Base-by-base conservation (phyloP, 2,113 vertebrate species). In the Anarhynchus alexandrinus region DNA sequence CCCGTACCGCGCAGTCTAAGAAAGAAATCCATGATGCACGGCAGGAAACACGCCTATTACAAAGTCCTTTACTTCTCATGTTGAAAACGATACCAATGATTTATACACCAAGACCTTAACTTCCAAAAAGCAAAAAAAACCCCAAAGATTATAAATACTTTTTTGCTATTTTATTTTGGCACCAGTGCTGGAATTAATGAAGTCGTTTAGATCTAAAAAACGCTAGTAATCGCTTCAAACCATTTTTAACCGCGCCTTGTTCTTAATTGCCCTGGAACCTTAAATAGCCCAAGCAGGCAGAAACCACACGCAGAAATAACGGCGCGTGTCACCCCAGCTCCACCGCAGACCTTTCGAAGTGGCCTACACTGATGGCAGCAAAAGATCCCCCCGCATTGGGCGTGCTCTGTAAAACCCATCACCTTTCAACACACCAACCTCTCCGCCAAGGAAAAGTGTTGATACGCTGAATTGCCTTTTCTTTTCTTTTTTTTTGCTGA, bases 251-350 rank as follows among this genome's bases (percentile, higher is more conserved):
- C 88, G 82, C 36, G 54, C 74, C 74, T 65, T 73, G 27, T 64
- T 93, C 79, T 88, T 93, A 87, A 94, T 79, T 88, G 85, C 71
- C 90, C 82, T 47, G 69, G 85, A 95, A 90, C 67, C 87, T 88
- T 77, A 95, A 94, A 96, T 74, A 96, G 81, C 88, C 81, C 64
- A 54, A 66, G 86, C 64, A 95, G 66, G 86, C 79, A 96, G 85
- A 72, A 84, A 54, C 40, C 73, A 91, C 66, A 84, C 1, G 11
- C 78, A 80, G 82, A 94, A 94, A 93, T 84, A 70, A 89, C 76
- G 55, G 36, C 49, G 54, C 14, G 62, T 70, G 85, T 92, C 93
- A 88, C 18, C 74, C 70, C 92, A 88, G 82, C 82, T 91, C 88
- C 74, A 61, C 89, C 67, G 80, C 42, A 86, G 81, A 47, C 51